Conservation (phyloP, 92 coral and sea anemone species). For the Actinernus sp. region DNA sequence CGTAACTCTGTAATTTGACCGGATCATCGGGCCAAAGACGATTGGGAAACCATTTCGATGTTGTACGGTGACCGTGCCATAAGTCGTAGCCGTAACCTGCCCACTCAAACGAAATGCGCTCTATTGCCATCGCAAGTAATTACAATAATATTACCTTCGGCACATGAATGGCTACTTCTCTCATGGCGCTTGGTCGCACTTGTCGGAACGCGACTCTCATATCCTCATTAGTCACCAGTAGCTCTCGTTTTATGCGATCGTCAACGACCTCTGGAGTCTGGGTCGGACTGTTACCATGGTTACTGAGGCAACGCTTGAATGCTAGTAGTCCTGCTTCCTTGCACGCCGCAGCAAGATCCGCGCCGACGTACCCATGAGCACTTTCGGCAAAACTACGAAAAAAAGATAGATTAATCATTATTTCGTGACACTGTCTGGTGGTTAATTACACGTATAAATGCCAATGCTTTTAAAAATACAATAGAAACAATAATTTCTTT, state of each 20-base stretch:
- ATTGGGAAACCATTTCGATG: no score
- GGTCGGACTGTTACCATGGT: not conserved
- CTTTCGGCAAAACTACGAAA: constrained; percentile 81
- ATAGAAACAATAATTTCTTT: not conserved
- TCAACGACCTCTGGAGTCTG: constrained; percentile 17
- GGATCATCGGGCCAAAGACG: no score
- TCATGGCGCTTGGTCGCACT: constrained; percentile 97
- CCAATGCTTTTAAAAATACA: no score
- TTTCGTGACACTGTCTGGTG: no score
- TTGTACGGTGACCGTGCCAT: no score
- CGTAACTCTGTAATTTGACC: no score
- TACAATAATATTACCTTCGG: constrained; percentile 83
- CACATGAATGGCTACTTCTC: constrained; percentile 95
- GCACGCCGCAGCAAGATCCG: constrained; percentile 95
- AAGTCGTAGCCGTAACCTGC: no score
- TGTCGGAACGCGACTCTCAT: constrained; percentile 85
- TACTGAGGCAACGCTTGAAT: constrained; percentile 77
- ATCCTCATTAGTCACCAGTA: constrained; percentile 77
- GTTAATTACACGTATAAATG: no score
- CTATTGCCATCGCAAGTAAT: not conserved
- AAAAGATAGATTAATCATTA: not conserved
- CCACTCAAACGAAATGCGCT: not conserved
- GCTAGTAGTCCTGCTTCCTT: constrained; percentile 93
- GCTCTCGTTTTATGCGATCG: constrained; percentile 33
- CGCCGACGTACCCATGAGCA: constrained; percentile 99